Evolutionary conservation across 2,888 invertebrate genomes (phyloP), one percentile per base, ranked within the genome.

Genomic region (Subacronicta megacephala): DNA sequence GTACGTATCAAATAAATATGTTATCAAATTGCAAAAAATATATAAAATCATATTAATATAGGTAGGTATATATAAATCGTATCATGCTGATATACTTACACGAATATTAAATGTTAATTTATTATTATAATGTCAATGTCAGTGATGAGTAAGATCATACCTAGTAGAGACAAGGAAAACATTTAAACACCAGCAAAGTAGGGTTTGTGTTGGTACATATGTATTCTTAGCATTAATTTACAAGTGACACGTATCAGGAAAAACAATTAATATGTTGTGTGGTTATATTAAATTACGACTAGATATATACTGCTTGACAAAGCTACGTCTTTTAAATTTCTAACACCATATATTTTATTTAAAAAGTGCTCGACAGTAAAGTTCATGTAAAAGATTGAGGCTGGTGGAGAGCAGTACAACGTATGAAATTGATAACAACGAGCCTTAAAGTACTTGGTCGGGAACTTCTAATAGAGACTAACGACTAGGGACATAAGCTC

Each of bases 361-460:
- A 41, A 49, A 62, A 60, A 52, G 68, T 77, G 64, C 54, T 55
- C 38, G 54, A 56, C 55, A 68, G 47, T 60, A 57, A 60, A 58
- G 55, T 55, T n/a, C 41, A 57, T 62, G 46, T 67, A 62, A 68
- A 62, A 46, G 59, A 58, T 54, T 41, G 65, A 69, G 63, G 66
- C 59, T 62, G 59, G 56, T 73, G 63, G 47, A 44, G 43, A 54
- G 56, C 55, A 61, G 64, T 59, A 77, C 69, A 77, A 76, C 71
- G 75, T 74, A 73, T 77, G 85, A 84, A 80, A 84, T 80, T 82
- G 82, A 78, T 86, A 83, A 87, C 83, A 84, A 85, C 80, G 87
- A 89, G 84, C 87, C 94, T 93, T 93, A 93, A 83, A 89, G 82
- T 93, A 93, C 87, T 93, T 93, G 93, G 93, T 93, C 93, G 87